Conservation (phyloP, 2,888 invertebrate genomes). For the Epiblema foenella region DNA sequence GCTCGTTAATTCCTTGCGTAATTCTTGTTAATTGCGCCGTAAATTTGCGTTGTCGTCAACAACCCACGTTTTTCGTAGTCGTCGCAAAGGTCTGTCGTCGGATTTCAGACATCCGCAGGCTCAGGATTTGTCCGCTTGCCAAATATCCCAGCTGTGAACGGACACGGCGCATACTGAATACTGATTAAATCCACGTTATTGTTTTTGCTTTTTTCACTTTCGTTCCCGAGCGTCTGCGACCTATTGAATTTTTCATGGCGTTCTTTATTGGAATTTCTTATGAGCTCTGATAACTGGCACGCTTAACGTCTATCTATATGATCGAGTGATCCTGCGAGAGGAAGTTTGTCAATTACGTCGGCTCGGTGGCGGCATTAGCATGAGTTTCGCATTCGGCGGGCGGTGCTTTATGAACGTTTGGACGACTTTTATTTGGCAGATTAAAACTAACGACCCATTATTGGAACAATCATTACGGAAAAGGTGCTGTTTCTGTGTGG, state of each 20-base stretch:
- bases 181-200: conserved; percentile 79
- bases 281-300: conserved; percentile 63
- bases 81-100: conserved; percentile 55
- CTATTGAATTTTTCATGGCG: conserved; percentile 81
- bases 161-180: conserved; percentile 73
- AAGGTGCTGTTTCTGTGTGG: conserved; percentile 18
- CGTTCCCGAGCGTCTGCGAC: conserved; percentile 64
- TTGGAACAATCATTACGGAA: conserved; percentile 48
- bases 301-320: conserved; percentile 69
- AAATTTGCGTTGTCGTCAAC: conserved; percentile 63
- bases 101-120: conserved; percentile 54
- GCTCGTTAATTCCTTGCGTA: conserved; percentile 64
- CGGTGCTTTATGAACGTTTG: conserved; percentile 68
- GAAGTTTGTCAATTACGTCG: conserved; percentile 77
- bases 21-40: conserved; percentile 65
- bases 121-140: conserved; percentile 71
- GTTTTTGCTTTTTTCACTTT: conserved; percentile 79
- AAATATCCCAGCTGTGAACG: conserved; percentile 80
- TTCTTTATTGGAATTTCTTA: conserved; percentile 71
- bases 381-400: conserved; percentile 75
- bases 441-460: conserved; percentile 75
- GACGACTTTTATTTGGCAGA: conserved; percentile 73
- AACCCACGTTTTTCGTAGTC: conserved; percentile 56
- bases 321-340: conserved; percentile 67
- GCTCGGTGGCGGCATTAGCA: conserved; percentile 69